A percentile compares a stretch with the other conserved stretches of the same genome.
Evolutionary conservation across 2,888 invertebrate genomes (phyloP).

Genomic region (Scaptomyza flava): DNA sequence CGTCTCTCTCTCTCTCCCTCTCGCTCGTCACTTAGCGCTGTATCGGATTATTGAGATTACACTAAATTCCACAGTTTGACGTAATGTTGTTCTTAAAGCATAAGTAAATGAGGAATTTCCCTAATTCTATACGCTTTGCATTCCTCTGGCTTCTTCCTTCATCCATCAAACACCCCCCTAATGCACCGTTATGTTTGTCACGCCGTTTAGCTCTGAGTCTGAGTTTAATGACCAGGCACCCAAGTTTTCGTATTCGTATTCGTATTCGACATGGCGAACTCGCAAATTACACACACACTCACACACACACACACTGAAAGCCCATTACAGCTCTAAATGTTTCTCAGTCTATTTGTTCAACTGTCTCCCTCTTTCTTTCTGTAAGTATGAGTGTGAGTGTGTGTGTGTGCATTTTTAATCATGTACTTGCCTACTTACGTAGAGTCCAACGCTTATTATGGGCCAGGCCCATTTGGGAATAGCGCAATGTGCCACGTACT

Average conservation of each 20-base stretch:
- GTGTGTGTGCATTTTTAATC: constrained; percentile 71
- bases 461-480: constrained; percentile 69
- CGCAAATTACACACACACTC: constrained; percentile 29
- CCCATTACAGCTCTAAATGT: constrained; percentile 38
- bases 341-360: constrained; percentile 2
- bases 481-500: constrained; percentile 73
- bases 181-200: background rate
- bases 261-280: constrained; percentile 32
- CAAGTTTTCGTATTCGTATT: constrained; percentile 42
- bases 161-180: background rate
- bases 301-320: background rate
- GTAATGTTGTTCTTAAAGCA: too few species aligned
- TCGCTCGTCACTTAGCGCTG: background rate
- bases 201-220: constrained; percentile 23
- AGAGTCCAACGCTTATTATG: constrained; percentile 55
- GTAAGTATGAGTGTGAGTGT: constrained; percentile 1
- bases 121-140: constrained; percentile 20
- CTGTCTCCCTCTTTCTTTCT: background rate
- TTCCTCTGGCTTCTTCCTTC: constrained; percentile 34
- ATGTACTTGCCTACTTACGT: constrained; percentile 73
- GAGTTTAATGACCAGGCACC: constrained; percentile 55
- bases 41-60: constrained; percentile 1
- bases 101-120: constrained; percentile 28
- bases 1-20: background rate
- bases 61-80: background rate